Evolutionary conservation across 2,797 vertebrate species (phyloP).

Genomic region (Heterohyrax brucei): DNA sequence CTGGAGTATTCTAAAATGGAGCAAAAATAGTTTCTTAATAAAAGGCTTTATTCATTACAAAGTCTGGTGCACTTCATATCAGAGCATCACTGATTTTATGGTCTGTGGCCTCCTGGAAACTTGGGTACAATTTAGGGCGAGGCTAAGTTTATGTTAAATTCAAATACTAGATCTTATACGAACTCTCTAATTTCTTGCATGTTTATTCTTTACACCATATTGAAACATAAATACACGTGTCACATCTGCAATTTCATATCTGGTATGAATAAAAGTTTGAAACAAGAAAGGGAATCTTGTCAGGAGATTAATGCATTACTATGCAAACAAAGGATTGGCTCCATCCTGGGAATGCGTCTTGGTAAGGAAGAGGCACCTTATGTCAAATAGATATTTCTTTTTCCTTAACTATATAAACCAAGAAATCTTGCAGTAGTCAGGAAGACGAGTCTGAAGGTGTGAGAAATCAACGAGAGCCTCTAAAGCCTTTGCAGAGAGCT

Average conservation of each 20-base stretch:
- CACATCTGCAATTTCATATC: neutral
- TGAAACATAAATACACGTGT: neutral
- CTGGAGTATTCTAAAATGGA: neutral
- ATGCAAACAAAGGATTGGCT: neutral
- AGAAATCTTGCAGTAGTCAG: neutral
- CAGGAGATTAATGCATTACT: neutral
- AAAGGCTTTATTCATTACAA: neutral
- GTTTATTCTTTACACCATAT: neutral
- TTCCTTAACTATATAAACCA: neutral
- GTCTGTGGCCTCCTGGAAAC: neutral
- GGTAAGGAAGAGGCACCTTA: neutral
- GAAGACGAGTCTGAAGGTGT: too few species aligned
- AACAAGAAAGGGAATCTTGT: neutral
- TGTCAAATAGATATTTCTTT: neutral
- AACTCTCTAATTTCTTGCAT: neutral
- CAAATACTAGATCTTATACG: neutral
- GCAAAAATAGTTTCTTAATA: constrained; percentile 48
- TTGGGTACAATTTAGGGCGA: neutral
- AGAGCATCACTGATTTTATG: neutral
- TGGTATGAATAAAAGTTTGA: neutral
- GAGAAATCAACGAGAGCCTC: neutral
- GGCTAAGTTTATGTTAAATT: neutral
- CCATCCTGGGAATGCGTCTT: neutral
- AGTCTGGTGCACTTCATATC: neutral
- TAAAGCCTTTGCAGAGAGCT: neutral